A percentile compares a stretch with the other conserved stretches of the same genome.
These are phyloP conservation scores for Tachina lurida DNA, from an alignment of 2,888 invertebrate species.

Conservation along the genomic window DNA sequence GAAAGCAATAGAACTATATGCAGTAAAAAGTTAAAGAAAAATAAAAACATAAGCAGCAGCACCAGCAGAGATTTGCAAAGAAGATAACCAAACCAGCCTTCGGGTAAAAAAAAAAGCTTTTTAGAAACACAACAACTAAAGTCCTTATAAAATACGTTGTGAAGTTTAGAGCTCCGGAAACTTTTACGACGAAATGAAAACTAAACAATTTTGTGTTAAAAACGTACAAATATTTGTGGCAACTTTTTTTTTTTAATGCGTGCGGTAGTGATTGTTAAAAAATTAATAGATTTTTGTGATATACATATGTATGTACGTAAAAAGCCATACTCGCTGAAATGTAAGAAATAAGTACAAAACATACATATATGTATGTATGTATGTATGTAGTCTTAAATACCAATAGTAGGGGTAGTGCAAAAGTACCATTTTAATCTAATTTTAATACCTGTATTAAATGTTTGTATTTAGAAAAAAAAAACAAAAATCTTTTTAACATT, in stretches of 20 bases:
- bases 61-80: constrained; percentile 64
- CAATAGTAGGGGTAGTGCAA: constrained; percentile 58
- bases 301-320: not conserved
- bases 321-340: constrained; percentile 62
- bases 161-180: constrained; percentile 24
- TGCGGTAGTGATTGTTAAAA: constrained; percentile 47
- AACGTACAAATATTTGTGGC: constrained; percentile 37
- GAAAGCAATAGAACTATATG: constrained; percentile 48
- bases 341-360: constrained; percentile 48
- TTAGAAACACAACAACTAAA: constrained; percentile 48
- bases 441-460: constrained; percentile 28
- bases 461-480: not conserved
- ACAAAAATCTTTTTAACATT: not conserved
- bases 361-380: not conserved
- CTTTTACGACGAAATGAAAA: not conserved
- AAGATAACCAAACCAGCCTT: constrained; percentile 43
- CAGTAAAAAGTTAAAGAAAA: constrained; percentile 5
- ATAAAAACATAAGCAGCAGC: constrained; percentile 69
- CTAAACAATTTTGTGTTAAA: constrained; percentile 41
- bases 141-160: constrained; percentile 29
- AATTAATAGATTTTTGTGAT: constrained; percentile 51
- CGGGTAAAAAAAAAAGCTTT: constrained; percentile 25
- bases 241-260: constrained; percentile 44
- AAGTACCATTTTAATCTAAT: constrained; percentile 60
- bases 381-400: constrained; percentile 45